These are phyloP conservation scores for Enteromius thamalakanensis DNA, from an alignment of 2,797 vertebrate species.

Conservation along the genomic window DNA sequence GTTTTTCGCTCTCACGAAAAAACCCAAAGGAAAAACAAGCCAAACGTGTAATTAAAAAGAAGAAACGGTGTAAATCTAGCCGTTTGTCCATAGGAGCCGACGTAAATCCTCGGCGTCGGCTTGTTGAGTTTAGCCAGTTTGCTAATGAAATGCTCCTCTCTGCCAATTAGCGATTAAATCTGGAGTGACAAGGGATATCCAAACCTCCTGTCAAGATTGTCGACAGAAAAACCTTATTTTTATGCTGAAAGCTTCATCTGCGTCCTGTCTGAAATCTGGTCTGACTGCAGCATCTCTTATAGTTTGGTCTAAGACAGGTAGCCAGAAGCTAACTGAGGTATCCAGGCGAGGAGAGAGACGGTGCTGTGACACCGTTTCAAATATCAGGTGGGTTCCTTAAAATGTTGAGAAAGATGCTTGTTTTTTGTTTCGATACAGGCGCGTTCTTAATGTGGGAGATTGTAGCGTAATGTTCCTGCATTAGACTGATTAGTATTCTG, in stretches of 20 bases:
- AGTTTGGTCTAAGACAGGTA: constrained; percentile 59
- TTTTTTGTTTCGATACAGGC: not conserved
- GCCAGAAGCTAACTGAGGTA: constrained; percentile 70
- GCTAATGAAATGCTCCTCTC: constrained; percentile 34
- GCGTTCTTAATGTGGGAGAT: not conserved
- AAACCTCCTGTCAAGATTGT: not conserved
- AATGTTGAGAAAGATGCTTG: not conserved
- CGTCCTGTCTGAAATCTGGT: constrained; percentile 32
- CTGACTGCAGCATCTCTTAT: constrained; percentile 59
- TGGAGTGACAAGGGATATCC: not conserved
- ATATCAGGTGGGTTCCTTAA: constrained; percentile 40
- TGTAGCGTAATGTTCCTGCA: not conserved
- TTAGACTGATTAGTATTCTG: not conserved
- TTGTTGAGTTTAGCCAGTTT: constrained; percentile 59
- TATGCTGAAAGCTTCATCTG: not conserved
- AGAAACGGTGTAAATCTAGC: not conserved
- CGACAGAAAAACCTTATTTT: constrained; percentile 1
- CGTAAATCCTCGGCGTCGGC: constrained; percentile 40
- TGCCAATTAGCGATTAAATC: constrained; percentile 8
- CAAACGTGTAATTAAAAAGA: not conserved
- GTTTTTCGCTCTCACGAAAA: not conserved
- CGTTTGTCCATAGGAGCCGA: not conserved
- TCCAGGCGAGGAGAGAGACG: constrained; percentile 51
- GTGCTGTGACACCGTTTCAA: constrained; percentile 37
- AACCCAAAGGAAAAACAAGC: not conserved